These are phyloP conservation scores for Folsomia candida DNA, from an alignment of 2,888 invertebrate species.

Conservation along the genomic window DNA sequence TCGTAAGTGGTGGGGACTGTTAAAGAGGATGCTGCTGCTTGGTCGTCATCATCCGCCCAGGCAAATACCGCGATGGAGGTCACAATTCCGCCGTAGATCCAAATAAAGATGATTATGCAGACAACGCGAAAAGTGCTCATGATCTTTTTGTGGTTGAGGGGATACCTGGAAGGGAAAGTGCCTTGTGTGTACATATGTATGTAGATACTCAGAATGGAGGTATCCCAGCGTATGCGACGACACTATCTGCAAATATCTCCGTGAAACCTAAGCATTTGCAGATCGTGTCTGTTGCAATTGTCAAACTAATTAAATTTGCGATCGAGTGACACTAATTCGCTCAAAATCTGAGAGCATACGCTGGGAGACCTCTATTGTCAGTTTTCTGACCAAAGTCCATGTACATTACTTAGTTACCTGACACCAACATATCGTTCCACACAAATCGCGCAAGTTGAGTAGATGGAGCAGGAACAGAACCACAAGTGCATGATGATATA, in stretches of 20 bases:
- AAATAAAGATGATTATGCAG: not conserved
- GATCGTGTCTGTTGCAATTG: too few relatives aligned
- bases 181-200: too few relatives aligned
- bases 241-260: too few relatives aligned
- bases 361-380: not conserved
- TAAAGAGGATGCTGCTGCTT: too few relatives aligned
- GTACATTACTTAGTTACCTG: not conserved
- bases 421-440: not conserved
- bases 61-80: not conserved
- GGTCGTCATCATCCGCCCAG: not conserved
- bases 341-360: too few relatives aligned
- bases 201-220: too few relatives aligned
- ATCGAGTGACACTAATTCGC: too few relatives aligned
- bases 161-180: too few relatives aligned
- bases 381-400: too few relatives aligned
- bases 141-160: not conserved
- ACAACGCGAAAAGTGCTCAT: not conserved
- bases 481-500: not conserved
- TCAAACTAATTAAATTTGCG: not conserved
- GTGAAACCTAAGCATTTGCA: too few relatives aligned
- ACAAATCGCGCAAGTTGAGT: not conserved
- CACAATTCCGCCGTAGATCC: not conserved
- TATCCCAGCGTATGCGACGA: too few relatives aligned
- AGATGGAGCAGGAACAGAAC: not conserved
- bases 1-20: not conserved